Evolutionary conservation across 2,113 vertebrate species (phyloP), one percentile per base, ranked within the genome.

Genomic region (Procavia capensis): DNA sequence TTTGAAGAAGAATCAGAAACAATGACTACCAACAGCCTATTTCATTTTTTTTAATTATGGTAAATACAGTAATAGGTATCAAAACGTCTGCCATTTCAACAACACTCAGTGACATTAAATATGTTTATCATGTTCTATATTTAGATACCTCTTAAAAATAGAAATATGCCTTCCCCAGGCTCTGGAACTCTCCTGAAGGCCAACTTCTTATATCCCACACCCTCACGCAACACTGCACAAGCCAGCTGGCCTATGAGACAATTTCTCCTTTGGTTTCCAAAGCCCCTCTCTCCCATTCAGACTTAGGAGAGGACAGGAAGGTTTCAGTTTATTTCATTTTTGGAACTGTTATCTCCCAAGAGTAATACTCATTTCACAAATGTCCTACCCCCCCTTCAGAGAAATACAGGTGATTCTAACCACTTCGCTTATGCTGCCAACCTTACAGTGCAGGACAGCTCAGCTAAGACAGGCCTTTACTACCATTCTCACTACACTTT

Each of bases 1-100:
- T 75, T 84, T 84, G 50, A 96, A 79, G 41, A 75, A 70, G 34
- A 80, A 72, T 20, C 50, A 88, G 76, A 80, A 92, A 50, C 43
- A 80, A 78, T 16, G 54, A 80, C 1, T 64, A 24, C 41, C 47
- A 20, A 72, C 47, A 76, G 54, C 47, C 92, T 91, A 68, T 70
- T 50, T 20, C 9, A 92, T 36, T 70, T 70, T 64, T 31, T 11
- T 64, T 31, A 10, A 5, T 64, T 10, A 10, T 64, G 8, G 13
- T 24, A 61, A 25, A 61, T 61, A 61, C 14, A 64, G 25, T 2
- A 5, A 64, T 64, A 64, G 27, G 29, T 64, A 27, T 31, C 63
- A 64, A 64, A 64, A 64, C 29, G 13, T 14, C 10, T 64, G 63
- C 63, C 63, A 61, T 61, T 64, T 14, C 29, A 63, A 64, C 63